Conservation (phyloP, 2,888 invertebrate species). For the Erebia palarica region DNA sequence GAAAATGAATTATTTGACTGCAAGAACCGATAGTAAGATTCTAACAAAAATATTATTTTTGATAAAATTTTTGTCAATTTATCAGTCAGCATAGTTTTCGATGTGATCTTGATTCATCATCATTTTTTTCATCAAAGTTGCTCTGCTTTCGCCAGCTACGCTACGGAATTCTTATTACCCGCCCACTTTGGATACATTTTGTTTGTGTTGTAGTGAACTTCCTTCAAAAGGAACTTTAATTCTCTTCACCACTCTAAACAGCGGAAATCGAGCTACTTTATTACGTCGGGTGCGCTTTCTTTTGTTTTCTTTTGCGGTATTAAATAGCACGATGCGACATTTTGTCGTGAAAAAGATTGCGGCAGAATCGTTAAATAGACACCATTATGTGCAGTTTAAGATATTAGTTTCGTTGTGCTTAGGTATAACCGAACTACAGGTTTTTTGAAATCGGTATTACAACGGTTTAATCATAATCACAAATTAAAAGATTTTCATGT, state of each 20-base stretch:
- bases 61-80: conserved; percentile 74
- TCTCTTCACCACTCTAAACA: conserved; percentile 65
- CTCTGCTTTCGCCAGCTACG: conserved; percentile 54
- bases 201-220: conserved; percentile 65
- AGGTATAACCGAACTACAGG: background rate
- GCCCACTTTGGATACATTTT: conserved; percentile 65
- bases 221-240: conserved; percentile 72
- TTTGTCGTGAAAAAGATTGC: conserved; percentile 61
- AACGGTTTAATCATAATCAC: no score
- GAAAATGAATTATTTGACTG: conserved; percentile 47
- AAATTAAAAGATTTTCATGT: no score
- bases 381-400: conserved; percentile 35
- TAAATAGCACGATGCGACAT: conserved; percentile 67
- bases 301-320: conserved; percentile 70
- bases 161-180: conserved; percentile 70
- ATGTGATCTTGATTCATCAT: conserved; percentile 76
- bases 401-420: conserved; percentile 25
- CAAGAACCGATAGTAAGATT: conserved; percentile 69
- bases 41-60: conserved; percentile 67
- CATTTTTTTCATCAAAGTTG: conserved; percentile 69
- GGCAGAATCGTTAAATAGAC: conserved; percentile 41
- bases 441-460: no score
- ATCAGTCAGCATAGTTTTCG: conserved; percentile 64
- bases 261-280: conserved; percentile 70
- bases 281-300: conserved; percentile 65